Percentiles rank a stretch among this genome's conserved stretches.
phyloP scores from a whole-genome alignment of 2,113 vertebrate genomes.

The Erythrolamprus reginae region DNA sequence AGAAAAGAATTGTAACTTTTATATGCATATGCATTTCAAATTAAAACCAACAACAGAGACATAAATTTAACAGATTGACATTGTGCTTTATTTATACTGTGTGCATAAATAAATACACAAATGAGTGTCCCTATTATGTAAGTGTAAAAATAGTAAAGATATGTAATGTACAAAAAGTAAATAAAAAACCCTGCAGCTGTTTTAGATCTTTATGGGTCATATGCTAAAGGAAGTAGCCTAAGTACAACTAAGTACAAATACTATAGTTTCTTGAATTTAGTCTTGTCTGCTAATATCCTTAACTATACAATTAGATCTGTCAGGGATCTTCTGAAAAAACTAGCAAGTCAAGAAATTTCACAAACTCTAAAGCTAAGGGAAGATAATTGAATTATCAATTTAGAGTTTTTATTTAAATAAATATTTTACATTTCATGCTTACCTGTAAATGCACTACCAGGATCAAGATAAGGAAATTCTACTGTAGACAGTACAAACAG shows the following conservation, averaged over 20 bases:
- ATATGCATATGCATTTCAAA: slow-evolving; percentile 56
- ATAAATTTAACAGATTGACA: slow-evolving; percentile 82
- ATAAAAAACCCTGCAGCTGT: slow-evolving; percentile 73
- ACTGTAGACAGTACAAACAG: slow-evolving; percentile 87
- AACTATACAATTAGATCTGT: slow-evolving; percentile 81
- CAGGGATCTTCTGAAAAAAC: slow-evolving; percentile 79
- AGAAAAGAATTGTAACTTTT: slow-evolving; percentile 45
- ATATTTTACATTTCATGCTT: slow-evolving; percentile 96
- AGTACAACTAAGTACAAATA: slow-evolving; percentile 74
- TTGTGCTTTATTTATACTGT: slow-evolving; percentile 98
- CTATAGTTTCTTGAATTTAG: slow-evolving; percentile 75
- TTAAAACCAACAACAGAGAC: slow-evolving; percentile 67
- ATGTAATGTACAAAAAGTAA: slow-evolving; percentile 92
- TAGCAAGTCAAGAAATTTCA: slow-evolving; percentile 85
- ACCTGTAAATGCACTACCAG: slow-evolving; percentile 88
- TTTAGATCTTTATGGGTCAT: slow-evolving; percentile 85
- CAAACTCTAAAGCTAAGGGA: slow-evolving; percentile 89
- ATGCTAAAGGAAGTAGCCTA: slow-evolving; percentile 78
- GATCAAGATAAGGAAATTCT: slow-evolving; percentile 80
- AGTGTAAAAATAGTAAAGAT: slow-evolving; percentile 98
- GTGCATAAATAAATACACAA: slow-evolving; percentile 90
- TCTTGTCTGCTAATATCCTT: slow-evolving; percentile 78
- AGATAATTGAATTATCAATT: slow-evolving; percentile 82
- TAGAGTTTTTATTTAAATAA: slow-evolving; percentile 90
- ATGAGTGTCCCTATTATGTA: slow-evolving; percentile 93